These are phyloP conservation scores for Anoplophora glabripennis DNA, from an alignment of 1,140 invertebrate genomes.

Conservation along the genomic window DNA sequence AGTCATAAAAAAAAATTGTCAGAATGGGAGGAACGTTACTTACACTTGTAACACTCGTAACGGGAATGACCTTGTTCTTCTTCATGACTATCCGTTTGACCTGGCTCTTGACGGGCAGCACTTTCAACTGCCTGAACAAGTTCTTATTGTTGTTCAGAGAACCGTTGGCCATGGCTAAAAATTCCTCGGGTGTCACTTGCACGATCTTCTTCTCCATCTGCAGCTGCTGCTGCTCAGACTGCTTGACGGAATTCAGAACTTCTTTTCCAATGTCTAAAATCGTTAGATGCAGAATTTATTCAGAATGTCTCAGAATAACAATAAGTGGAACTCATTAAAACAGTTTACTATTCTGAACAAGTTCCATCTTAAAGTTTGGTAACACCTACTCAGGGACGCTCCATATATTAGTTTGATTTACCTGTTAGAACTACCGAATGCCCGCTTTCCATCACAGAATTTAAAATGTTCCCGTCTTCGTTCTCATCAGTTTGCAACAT, in stretches of 20 bases:
- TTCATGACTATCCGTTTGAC: conserved; percentile 50
- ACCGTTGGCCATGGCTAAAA: conserved; percentile 39
- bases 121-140: conserved; percentile 28
- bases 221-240: conserved; percentile 40
- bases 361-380: too few species aligned
- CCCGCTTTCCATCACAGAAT: conserved; percentile 76
- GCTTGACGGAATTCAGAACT: conserved; percentile 62
- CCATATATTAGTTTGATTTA: conserved; percentile 35
- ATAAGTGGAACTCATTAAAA: too few species aligned
- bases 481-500: conserved; percentile 72
- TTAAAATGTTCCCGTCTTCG: conserved; percentile 69
- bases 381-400: too few species aligned
- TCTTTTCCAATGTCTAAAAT: conserved; percentile 68
- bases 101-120: conserved; percentile 21
- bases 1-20: neutral
- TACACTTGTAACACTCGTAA: conserved; percentile 33
- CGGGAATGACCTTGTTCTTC: conserved; percentile 45
- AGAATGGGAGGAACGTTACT: conserved; percentile 3
- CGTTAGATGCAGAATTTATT: too few species aligned
- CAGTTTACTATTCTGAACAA: too few species aligned
- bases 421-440: conserved; percentile 75
- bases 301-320: too few species aligned
- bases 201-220: conserved; percentile 44
- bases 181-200: conserved; percentile 44
- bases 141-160: conserved; percentile 19